A percentile compares a stretch with the other conserved stretches of the same genome.
Conservation (phyloP, 2,113 vertebrate genomes). For the Chlamydotis undulata region DNA sequence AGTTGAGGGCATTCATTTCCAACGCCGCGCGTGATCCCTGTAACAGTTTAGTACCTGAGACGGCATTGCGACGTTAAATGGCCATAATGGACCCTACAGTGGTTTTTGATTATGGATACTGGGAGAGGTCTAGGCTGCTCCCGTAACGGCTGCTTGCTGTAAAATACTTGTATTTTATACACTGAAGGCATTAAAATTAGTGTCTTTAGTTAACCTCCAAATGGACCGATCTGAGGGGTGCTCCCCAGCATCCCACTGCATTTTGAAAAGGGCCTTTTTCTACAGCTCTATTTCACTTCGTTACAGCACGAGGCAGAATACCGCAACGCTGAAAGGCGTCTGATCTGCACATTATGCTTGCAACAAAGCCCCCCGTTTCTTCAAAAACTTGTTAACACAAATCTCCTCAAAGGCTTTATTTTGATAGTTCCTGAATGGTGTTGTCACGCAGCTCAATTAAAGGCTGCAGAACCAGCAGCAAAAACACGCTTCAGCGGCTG, state of each 20-base stretch:
- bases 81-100: slow-evolving; percentile 64
- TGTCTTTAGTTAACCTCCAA: slow-evolving; percentile 50
- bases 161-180: slow-evolving; percentile 42
- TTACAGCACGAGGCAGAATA: background rate
- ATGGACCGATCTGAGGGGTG: background rate
- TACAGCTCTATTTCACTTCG: background rate
- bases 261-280: slow-evolving; percentile 27
- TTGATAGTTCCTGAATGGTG: slow-evolving; percentile 66
- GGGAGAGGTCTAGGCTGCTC: slow-evolving; percentile 22
- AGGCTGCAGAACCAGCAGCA: slow-evolving; percentile 66
- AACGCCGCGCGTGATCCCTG: slow-evolving; percentile 24
- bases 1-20: slow-evolving; percentile 56
- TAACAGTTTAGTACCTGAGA: slow-evolving; percentile 60
- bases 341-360: background rate
- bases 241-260: background rate
- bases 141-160: slow-evolving; percentile 33
- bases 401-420: slow-evolving; percentile 72
- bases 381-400: slow-evolving; percentile 61
- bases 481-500: slow-evolving; percentile 29
- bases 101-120: slow-evolving; percentile 45
- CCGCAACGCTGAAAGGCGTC: background rate
- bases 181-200: slow-evolving; percentile 8
- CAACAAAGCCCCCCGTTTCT: slow-evolving; percentile 38
- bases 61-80: slow-evolving; percentile 62
- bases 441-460: slow-evolving; percentile 70